These are phyloP conservation scores for Planococcus citri DNA, from an alignment of 1,140 invertebrate species.

Conservation along the genomic window DNA sequence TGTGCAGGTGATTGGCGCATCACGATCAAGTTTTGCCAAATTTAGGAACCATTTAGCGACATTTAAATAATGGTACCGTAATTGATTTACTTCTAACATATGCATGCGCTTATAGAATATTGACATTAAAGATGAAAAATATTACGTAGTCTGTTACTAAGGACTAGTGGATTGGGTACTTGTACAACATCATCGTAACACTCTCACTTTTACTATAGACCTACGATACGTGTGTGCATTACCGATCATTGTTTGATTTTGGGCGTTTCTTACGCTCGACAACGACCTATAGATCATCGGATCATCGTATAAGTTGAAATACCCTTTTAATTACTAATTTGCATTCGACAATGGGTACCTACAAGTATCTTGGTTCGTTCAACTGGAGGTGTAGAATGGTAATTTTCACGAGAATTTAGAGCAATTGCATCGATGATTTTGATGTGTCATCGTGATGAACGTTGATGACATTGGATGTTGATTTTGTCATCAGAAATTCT, in stretches of 20 bases:
- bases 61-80: not conserved
- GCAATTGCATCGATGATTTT: too few species aligned
- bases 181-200: not conserved
- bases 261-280: not conserved
- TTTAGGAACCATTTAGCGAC: not conserved
- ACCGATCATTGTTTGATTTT: not conserved
- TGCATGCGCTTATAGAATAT: not conserved
- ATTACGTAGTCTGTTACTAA: not conserved
- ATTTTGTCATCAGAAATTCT: too few species aligned
- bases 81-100: constrained; percentile 4
- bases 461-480: too few species aligned
- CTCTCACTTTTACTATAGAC: not conserved
- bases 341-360: not conserved
- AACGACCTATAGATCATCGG: not conserved
- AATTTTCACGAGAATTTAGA: too few species aligned
- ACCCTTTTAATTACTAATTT: not conserved
- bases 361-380: too few species aligned
- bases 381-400: too few species aligned
- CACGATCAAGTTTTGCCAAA: not conserved
- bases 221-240: not conserved
- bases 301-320: not conserved
- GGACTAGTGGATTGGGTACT: too few species aligned
- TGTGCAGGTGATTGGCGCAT: too few species aligned
- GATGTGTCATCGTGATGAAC: too few species aligned
- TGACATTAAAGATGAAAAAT: constrained; percentile 1